Evolutionary conservation across 1,140 invertebrate genomes (phyloP), one percentile per base, ranked within the genome.

Genomic region (Pomacea maculata): DNA sequence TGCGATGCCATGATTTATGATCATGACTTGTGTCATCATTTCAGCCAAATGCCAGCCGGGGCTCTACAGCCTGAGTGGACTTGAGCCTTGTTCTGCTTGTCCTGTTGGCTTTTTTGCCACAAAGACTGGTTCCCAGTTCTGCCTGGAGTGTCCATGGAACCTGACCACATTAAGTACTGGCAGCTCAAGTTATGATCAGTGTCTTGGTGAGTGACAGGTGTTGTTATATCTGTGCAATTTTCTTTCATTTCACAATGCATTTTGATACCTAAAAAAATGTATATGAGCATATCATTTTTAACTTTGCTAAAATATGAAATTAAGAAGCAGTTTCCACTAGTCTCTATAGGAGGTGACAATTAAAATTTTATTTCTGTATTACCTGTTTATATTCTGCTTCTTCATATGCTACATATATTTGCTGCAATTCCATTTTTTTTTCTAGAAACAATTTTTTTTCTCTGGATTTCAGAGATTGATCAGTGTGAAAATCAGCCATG

Each of bases 61-160:
- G 4, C 15, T 54, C 12, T 80, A 65, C 73, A 80, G 72, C 34
- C 3, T 17, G 15, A 70, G 25, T 65, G 79, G 79, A 12, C 14
- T 80, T 6, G 29, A n/a, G 21, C 63, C 72, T 17, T 80, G 79
- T 63, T n/a, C 1, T 4, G 12, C 25, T 12, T 80, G 79, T 25
- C 79, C 79, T 12, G 8, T 55, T 17, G 55, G 67, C 1, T n/a
- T 45, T 34, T 75, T 67, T 65, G 65, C 54, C 52, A 29, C 11
- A 5, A 21, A 55, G 8, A 68, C n/a, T 21, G 64, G 71, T 5
- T 55, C 71, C 29, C 64, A 52, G 6, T 8, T 2, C 61, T 75
- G 79, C 64, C 25, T 6, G 1, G 79, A 80, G 34, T 80, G 79
- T 63, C 79, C 72, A 10, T 61, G 55, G n/a, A 25, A 45, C 64